These are phyloP conservation scores for Porites evermanni DNA, from an alignment of 92 coral and sea anemone species.

Conservation along the genomic window DNA sequence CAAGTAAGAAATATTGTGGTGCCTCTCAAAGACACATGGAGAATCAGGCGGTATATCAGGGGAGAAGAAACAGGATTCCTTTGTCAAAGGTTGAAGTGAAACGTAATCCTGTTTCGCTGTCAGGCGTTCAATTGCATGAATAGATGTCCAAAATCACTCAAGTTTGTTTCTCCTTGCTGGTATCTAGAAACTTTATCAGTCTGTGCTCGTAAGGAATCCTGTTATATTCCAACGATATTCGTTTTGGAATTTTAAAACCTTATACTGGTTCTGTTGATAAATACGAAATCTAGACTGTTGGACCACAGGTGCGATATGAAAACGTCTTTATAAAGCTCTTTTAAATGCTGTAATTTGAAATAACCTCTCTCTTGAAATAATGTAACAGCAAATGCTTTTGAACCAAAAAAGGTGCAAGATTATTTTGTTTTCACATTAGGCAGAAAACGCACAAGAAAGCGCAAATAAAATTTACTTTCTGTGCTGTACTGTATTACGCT, in stretches of 20 bases:
- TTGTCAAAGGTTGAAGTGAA: constrained; percentile 12
- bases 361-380: no score
- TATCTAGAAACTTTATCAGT: background rate
- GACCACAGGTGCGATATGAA: no score
- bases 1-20: background rate
- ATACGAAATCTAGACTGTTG: background rate
- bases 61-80: background rate
- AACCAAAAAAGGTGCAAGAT: no score
- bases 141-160: no score
- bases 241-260: no score
- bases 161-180: background rate
- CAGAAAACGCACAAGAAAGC: background rate
- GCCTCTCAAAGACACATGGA: background rate
- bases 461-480: background rate
- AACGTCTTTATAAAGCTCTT: no score
- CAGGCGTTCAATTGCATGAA: no score
- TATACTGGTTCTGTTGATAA: background rate
- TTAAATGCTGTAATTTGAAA: no score
- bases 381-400: no score
- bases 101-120: background rate
- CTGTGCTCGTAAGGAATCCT: background rate
- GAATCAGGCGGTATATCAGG: background rate
- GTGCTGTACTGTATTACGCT: background rate
- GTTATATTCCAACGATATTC: background rate
- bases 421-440: background rate